phyloP scores from a whole-genome alignment of 2,888 invertebrate genomes.

The Ariolimax columbianus region DNA sequence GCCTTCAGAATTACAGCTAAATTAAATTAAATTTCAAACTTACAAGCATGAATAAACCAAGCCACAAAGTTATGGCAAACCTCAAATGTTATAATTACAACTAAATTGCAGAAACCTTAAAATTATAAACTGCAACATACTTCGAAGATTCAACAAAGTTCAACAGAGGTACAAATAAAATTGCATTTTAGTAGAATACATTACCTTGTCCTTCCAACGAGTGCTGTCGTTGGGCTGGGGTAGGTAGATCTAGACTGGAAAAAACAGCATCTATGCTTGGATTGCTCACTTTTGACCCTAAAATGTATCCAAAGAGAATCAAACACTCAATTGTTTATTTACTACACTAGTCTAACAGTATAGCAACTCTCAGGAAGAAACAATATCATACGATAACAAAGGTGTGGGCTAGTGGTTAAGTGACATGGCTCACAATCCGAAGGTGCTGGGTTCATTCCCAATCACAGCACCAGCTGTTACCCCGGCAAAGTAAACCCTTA shows the following conservation, averaged over 20 bases:
- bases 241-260: constrained; percentile 20
- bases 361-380: no score
- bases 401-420: no score
- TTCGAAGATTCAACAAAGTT: neutral
- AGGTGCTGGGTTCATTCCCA: no score
- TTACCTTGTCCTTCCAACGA: constrained; percentile 27
- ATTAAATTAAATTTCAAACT: no score
- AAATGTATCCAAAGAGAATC: neutral
- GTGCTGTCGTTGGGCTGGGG: constrained; percentile 39
- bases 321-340: neutral
- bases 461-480: no score
- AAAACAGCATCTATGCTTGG: constrained; percentile 35
- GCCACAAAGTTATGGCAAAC: neutral
- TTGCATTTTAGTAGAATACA: no score
- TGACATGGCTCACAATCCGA: no score
- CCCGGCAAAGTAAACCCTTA: no score
- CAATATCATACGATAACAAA: neutral
- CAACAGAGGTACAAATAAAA: neutral
- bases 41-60: no score
- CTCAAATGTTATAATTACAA: no score
- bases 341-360: no score
- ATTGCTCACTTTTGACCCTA: constrained; percentile 43
- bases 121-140: neutral
- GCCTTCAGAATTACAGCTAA: no score
- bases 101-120: neutral